These are phyloP conservation scores for Platypus cylindrus DNA, from an alignment of 2,888 invertebrate species.

Conservation along the genomic window DNA sequence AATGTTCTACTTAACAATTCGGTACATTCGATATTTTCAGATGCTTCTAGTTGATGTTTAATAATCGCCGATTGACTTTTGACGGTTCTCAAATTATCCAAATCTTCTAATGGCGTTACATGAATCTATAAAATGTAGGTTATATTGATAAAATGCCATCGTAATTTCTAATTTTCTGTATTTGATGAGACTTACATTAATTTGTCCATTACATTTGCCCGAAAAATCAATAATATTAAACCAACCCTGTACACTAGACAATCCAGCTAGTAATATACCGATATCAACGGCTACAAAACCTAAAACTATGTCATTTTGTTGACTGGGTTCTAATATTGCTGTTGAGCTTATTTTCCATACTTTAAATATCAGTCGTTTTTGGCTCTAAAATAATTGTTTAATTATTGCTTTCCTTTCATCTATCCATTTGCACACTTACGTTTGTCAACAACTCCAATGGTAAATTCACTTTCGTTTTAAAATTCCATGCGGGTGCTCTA, in stretches of 20 bases:
- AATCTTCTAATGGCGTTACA: conserved; percentile 42
- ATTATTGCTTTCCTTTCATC: too few species aligned
- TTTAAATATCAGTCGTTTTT: conserved; percentile 46
- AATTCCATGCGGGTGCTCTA: conserved; percentile 44
- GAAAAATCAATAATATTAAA: conserved; percentile 50
- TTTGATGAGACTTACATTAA: conserved; percentile 36
- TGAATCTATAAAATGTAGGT: conserved; percentile 31
- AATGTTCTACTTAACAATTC: conserved; percentile 36
- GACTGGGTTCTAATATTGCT: conserved; percentile 36
- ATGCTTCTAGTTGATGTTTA: not conserved
- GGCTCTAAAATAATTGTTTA: conserved; percentile 33
- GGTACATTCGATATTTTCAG: conserved; percentile 5
- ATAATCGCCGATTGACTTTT: not conserved
- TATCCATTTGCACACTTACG: conserved; percentile 40
- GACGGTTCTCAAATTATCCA: conserved; percentile 14
- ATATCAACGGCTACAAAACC: conserved; percentile 49
- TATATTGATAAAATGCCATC: not conserved
- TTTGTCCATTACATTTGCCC: conserved; percentile 45
- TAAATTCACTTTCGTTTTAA: conserved; percentile 38
- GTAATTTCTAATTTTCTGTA: too few species aligned
- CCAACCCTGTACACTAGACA: conserved; percentile 46
- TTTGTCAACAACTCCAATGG: conserved; percentile 39
- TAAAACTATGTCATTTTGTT: conserved; percentile 44
- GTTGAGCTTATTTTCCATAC: conserved; percentile 44
- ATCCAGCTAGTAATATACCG: conserved; percentile 38